phyloP scores from a whole-genome alignment of 2,888 invertebrate species.

The Allygus modestus region DNA sequence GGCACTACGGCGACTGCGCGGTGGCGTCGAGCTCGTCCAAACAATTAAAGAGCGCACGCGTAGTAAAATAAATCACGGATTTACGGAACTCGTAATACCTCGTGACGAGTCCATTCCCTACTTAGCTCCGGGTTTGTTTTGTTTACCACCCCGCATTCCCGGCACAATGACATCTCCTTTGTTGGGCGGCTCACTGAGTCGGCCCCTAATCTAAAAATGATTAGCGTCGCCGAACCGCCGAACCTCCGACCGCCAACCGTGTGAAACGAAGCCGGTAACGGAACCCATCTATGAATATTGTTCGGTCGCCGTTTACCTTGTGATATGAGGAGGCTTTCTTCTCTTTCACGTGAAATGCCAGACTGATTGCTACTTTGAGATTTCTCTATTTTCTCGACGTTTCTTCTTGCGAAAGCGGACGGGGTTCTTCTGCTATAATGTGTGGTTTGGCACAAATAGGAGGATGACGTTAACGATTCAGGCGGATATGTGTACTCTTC shows the following conservation, averaged over 20 bases:
- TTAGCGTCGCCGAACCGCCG: constrained; percentile 5
- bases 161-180: constrained; percentile 48
- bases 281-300: constrained; percentile 19
- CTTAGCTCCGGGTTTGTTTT: constrained; percentile 21
- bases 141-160: constrained; percentile 36
- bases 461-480: background rate
- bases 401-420: constrained; percentile 21
- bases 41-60: constrained; percentile 18
- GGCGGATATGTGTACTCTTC: too few relatives aligned
- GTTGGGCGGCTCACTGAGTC: constrained; percentile 11
- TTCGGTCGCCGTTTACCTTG: background rate
- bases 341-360: constrained; percentile 18
- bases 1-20: background rate
- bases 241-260: constrained; percentile 6
- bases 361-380: background rate
- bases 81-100: background rate
- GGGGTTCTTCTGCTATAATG: background rate
- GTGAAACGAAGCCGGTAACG: constrained; percentile 35
- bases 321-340: constrained; percentile 12
- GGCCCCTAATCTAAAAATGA: constrained; percentile 48
- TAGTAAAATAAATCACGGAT: constrained; percentile 14
- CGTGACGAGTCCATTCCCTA: constrained; percentile 39
- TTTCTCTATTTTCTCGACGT: constrained; percentile 30
- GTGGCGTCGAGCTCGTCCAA: background rate
- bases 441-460: background rate